Evolutionary conservation across 2,113 vertebrate species (phyloP).

Genomic region (Orthonyx spaldingii): DNA sequence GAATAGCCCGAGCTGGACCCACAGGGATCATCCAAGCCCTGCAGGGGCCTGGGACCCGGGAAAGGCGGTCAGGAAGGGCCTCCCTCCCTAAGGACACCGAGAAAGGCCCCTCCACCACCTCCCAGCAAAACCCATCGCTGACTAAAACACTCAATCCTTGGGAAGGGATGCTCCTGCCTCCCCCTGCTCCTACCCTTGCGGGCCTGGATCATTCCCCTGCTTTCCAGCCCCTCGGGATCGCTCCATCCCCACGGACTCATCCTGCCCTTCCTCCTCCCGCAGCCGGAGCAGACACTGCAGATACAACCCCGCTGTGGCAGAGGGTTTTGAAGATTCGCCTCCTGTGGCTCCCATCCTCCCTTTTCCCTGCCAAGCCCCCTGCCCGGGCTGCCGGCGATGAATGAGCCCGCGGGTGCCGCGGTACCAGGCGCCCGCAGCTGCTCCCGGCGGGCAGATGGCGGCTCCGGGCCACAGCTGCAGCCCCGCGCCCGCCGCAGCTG

Average conservation of each 20-base stretch:
- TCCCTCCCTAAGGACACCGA: accelerated
- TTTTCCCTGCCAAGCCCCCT: neutral
- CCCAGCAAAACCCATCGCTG: neutral
- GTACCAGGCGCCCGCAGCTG: slow-evolving; percentile 16
- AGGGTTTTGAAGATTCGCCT: neutral
- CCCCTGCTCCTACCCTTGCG: accelerated
- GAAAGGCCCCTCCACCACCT: neutral
- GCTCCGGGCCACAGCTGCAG: slow-evolving; percentile 31
- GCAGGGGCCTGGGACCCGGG: neutral
- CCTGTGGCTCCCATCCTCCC: neutral
- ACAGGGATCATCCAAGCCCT: neutral
- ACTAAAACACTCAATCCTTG: neutral
- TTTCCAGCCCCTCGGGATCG: accelerated
- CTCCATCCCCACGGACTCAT: accelerated
- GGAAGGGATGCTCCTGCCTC: neutral
- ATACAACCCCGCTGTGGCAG: neutral
- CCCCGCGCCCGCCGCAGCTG: neutral
- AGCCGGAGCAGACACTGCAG: neutral
- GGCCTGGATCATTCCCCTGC: accelerated
- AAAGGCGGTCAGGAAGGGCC: accelerated
- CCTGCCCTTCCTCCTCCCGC: neutral
- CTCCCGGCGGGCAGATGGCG: slow-evolving; percentile 24
- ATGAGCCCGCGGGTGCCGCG: neutral
- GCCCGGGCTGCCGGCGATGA: neutral
- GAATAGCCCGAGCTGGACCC: neutral